Base-by-base conservation (phyloP, 2,888 invertebrate genomes). In the Tetragnatha montana region DNA sequence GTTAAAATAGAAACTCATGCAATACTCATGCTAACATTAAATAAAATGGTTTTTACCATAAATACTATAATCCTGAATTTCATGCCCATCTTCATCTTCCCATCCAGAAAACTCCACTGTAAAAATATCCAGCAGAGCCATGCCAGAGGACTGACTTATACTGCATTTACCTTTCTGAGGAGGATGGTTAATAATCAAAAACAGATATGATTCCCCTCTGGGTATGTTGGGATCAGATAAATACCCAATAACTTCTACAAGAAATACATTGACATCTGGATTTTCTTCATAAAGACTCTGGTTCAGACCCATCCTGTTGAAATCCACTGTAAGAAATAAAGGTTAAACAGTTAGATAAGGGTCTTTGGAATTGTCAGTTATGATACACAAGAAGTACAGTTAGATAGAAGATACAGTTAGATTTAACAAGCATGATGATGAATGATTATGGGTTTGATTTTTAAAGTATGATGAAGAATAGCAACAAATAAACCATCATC, bases 11-110 rank as follows among this genome's bases (percentile, higher is more conserved):
- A 75, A 75, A 75, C 12, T 75, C 0, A 10, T 75, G 10, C 47
- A 22, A 22, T 14, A 75, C 17, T 74, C 14, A 76, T 73, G 47
- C 14, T 1, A 50, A 87, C 87, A 35, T 35, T 35, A 35, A 2
- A 35, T 35, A 35, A 35, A 35, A 35, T 35, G 35, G 1, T 35
- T 35, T 35, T 88, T 82, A 92, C 92, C 73, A 79, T 89, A 91
- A 14, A 92, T 80, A 14, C 84, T 89, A 69, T 92, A 92, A 70
- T 91, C 82, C 35, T 60, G 82, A 22, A 92, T 91, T 73, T 91
- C 91, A 51, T 89, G 91, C 1, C 51, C 84, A 69, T 92, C 92
- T 8, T 91, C 91, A 73, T 92, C 92, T 4, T 47, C 76, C 92
- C 92, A 92, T 7, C 74, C 76, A 6, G 84, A 78, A 85, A 92